Conservation (phyloP, 2,888 invertebrate species). For the Hydroisotoma schaefferi region DNA sequence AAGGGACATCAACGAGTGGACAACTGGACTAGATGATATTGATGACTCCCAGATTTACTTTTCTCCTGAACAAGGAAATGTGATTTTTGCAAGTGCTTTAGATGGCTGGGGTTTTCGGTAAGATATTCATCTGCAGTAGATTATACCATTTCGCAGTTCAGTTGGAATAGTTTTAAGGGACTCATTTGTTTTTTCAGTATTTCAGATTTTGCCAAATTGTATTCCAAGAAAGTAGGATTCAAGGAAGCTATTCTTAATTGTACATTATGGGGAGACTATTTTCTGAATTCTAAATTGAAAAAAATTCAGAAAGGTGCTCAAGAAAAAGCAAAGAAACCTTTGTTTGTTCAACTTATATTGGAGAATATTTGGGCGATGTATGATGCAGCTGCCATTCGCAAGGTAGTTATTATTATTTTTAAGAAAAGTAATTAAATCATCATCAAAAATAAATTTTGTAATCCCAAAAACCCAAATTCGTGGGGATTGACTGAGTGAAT, state of each 20-base stretch:
- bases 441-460: slow-evolving; percentile 7
- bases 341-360: slow-evolving; percentile 87
- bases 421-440: background rate
- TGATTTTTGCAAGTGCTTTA: slow-evolving; percentile 90
- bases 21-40: slow-evolving; percentile 71
- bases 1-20: slow-evolving; percentile 63
- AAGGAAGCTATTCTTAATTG: slow-evolving; percentile 68
- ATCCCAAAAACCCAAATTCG: background rate
- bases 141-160: background rate
- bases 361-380: slow-evolving; percentile 90
- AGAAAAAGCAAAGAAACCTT: slow-evolving; percentile 83
- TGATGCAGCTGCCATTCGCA: slow-evolving; percentile 70
- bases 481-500: too few relatives aligned
- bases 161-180: background rate
- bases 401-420: slow-evolving; percentile 51
- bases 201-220: slow-evolving; percentile 75
- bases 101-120: slow-evolving; percentile 88
- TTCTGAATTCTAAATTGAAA: slow-evolving; percentile 78
- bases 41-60: slow-evolving; percentile 90
- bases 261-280: slow-evolving; percentile 93
- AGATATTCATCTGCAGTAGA: background rate
- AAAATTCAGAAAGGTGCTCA: slow-evolving; percentile 81
- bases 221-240: slow-evolving; percentile 69
- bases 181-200: slow-evolving; percentile 58
- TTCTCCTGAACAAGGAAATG: slow-evolving; percentile 88